Evolutionary conservation across 1,140 invertebrate genomes (phyloP).

Genomic region (Stenopsyche tienmushanensis): DNA sequence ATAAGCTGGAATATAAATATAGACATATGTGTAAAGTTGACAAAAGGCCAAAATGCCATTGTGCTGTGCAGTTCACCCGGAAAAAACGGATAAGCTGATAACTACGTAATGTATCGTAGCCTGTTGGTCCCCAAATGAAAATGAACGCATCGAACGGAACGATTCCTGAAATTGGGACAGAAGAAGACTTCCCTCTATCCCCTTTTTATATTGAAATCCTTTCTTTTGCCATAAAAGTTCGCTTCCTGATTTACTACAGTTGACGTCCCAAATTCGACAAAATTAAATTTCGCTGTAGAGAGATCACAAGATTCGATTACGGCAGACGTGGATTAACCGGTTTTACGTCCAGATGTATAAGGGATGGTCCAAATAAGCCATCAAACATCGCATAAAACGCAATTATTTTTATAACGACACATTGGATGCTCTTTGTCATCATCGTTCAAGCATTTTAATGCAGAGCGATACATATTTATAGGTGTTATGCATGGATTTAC

Average conservation of each 20-base stretch:
- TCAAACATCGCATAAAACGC: too few relatives aligned
- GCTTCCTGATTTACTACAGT: slow-evolving; percentile 8
- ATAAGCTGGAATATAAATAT: background rate
- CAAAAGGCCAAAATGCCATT: slow-evolving; percentile 25
- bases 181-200: background rate
- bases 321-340: slow-evolving; percentile 13
- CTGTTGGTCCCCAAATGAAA: slow-evolving; percentile 11
- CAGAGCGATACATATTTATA: too few relatives aligned
- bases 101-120: slow-evolving; percentile 21
- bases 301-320: slow-evolving; percentile 3
- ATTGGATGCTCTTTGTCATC: too few relatives aligned
- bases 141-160: background rate
- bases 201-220: background rate
- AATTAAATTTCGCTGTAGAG: slow-evolving; percentile 10
- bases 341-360: too few relatives aligned
- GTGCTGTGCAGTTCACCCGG: slow-evolving; percentile 22
- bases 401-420: too few relatives aligned
- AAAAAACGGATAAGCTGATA: slow-evolving; percentile 30
- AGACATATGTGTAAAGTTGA: slow-evolving; percentile 17
- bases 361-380: too few relatives aligned
- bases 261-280: background rate
- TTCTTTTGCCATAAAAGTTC: slow-evolving; percentile 8
- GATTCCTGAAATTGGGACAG: too few relatives aligned
- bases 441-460: too few relatives aligned
- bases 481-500: too few relatives aligned